Conservation (phyloP, 2,113 vertebrate genomes). For the Aplodontia rufa region DNA sequence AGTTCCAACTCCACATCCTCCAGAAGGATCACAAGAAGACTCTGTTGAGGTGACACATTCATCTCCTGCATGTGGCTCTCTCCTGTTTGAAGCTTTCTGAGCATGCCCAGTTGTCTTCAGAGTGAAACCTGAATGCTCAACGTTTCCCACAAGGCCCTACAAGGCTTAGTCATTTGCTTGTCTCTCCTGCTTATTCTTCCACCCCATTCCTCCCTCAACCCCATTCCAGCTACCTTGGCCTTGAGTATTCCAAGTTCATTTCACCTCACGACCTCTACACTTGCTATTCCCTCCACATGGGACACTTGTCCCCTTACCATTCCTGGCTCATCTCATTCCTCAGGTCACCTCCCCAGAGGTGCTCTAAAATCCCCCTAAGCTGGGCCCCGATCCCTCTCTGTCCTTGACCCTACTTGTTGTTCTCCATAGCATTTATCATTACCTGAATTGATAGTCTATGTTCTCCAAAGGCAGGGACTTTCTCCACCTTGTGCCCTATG, state of each 20-base stretch:
- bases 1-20: not conserved
- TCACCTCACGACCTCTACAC: accelerated
- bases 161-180: not conserved
- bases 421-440: not conserved
- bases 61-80: accelerated
- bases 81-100: not conserved
- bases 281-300: not conserved
- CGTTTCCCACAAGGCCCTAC: not conserved
- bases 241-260: not conserved
- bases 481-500: not conserved
- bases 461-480: not conserved
- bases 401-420: not conserved
- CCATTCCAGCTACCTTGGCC: not conserved
- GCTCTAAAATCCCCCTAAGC: not conserved
- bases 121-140: not conserved
- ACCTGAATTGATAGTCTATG: not conserved
- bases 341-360: not conserved
- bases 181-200: not conserved
- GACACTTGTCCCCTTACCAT: not conserved
- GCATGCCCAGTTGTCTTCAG: not conserved
- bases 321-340: not conserved
- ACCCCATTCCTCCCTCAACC: too few species aligned
- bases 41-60: accelerated
- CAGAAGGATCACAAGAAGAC: not conserved
- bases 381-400: accelerated